These are phyloP conservation scores for Macrophya annulata DNA, from an alignment of 2,888 invertebrate genomes.

Conservation along the genomic window DNA sequence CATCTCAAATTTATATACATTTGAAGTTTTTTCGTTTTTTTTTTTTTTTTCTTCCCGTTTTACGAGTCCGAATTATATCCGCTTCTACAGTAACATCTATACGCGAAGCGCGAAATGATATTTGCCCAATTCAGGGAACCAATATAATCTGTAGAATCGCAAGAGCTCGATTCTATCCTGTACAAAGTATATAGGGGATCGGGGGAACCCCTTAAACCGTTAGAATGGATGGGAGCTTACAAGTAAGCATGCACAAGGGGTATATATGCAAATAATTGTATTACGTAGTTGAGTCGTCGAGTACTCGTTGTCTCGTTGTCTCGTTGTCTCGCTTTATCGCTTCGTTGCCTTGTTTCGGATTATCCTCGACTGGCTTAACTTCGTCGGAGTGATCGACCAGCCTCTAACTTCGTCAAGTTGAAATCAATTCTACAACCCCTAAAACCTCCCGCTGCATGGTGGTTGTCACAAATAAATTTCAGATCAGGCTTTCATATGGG, in stretches of 20 bases:
- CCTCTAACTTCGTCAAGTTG: conserved; percentile 67
- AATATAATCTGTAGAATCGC: conserved; percentile 60
- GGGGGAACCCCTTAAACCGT: conserved; percentile 20
- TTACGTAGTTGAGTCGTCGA: conserved; percentile 71
- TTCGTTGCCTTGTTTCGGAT: conserved; percentile 65
- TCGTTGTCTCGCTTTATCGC: conserved; percentile 58
- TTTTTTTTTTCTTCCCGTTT: no score
- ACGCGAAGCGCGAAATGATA: conserved; percentile 69
- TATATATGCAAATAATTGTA: conserved; percentile 76
- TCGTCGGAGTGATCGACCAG: conserved; percentile 37
- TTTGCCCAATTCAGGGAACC: conserved; percentile 72
- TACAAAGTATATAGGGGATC: neutral
- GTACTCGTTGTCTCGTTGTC: conserved; percentile 49
- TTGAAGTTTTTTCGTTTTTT: neutral
- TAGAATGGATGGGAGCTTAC: conserved; percentile 26
- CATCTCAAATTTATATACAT: neutral
- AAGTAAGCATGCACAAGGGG: conserved; percentile 41
- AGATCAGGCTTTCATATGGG: neutral
- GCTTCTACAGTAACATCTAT: no score
- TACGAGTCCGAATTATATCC: neutral
- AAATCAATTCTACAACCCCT: conserved; percentile 59
- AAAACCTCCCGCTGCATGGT: conserved; percentile 23
- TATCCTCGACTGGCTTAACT: conserved; percentile 67
- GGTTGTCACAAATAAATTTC: neutral
- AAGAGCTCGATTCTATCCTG: conserved; percentile 22